A percentile compares a stretch with the other conserved stretches of the same genome.
Evolutionary conservation across 2,797 vertebrate species (phyloP).

Genomic region (Diglossa cyanea): DNA sequence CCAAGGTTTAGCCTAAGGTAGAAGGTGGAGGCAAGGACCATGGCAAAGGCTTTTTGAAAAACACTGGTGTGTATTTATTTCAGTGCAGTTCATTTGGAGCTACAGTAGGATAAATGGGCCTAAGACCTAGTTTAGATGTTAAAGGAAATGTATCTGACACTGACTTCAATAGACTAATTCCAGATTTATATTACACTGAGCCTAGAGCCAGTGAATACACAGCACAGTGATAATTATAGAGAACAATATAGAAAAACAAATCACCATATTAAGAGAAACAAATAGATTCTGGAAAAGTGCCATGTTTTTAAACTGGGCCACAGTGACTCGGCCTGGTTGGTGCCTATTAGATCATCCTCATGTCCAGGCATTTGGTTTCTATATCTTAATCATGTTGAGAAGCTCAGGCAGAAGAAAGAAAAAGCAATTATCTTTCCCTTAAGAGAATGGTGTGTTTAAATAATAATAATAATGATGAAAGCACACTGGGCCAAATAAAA

Average conservation of each 20-base stretch:
- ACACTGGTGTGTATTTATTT: neutral
- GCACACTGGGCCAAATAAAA: neutral
- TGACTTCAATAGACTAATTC: constrained; percentile 31
- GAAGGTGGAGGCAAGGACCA: neutral
- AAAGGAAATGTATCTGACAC: constrained; percentile 34
- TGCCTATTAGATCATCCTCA: neutral
- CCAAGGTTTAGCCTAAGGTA: neutral
- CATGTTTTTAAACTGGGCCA: neutral
- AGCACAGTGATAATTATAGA: constrained; percentile 10
- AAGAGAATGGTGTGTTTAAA: neutral
- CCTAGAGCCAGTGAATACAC: neutral
- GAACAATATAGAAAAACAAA: constrained; percentile 30
- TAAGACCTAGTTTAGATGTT: constrained; percentile 3
- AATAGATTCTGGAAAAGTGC: neutral
- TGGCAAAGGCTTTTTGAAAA: neutral
- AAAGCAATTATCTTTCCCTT: constrained; percentile 9
- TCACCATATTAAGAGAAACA: constrained; percentile 1
- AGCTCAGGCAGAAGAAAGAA: neutral
- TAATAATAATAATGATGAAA: neutral
- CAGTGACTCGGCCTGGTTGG: neutral
- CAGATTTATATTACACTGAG: constrained; percentile 32
- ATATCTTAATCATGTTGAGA: neutral
- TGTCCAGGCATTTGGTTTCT: neutral
- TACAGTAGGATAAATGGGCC: constrained; percentile 13
- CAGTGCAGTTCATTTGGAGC: neutral